Conservation (phyloP, 1,140 invertebrate genomes). For the Drosophila arizonae region DNA sequence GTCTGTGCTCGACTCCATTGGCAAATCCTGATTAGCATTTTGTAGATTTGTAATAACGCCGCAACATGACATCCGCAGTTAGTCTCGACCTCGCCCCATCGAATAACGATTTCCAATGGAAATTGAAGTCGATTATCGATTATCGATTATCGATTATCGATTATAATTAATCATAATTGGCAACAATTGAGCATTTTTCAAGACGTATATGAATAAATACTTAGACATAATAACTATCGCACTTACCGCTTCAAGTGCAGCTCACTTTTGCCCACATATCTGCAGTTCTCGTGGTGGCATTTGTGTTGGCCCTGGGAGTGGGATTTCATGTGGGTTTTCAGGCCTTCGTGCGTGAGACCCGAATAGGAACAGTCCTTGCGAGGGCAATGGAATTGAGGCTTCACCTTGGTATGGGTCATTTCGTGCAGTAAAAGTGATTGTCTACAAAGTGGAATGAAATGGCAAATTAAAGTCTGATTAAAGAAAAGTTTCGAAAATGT, state of each 20-base stretch:
- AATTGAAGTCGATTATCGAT: too few relatives aligned
- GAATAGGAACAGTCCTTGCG: slow-evolving; percentile 55
- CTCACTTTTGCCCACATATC: slow-evolving; percentile 72
- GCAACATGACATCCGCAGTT: slow-evolving; percentile 1
- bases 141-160: too few relatives aligned
- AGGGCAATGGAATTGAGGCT: slow-evolving; percentile 43
- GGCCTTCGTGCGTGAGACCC: slow-evolving; percentile 42
- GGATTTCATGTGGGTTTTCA: slow-evolving; percentile 60
- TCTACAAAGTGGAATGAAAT: slow-evolving; percentile 34
- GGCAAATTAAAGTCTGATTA: slow-evolving; percentile 13
- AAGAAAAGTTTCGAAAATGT: background rate
- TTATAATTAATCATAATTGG: too few relatives aligned
- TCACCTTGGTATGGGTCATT: slow-evolving; percentile 33
- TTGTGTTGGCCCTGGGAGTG: slow-evolving; percentile 62
- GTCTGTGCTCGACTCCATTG: slow-evolving; percentile 17
- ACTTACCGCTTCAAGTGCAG: slow-evolving; percentile 69
- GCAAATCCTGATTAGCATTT: slow-evolving; percentile 44
- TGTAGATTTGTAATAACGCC: slow-evolving; percentile 38
- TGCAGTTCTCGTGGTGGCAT: slow-evolving; percentile 56
- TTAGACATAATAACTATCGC: too few relatives aligned
- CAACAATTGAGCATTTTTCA: too few relatives aligned
- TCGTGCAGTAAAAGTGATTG: slow-evolving; percentile 59
- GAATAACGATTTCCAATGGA: background rate
- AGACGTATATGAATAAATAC: too few relatives aligned
- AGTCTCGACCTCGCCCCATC: background rate